Percentiles rank a stretch among this genome's conserved stretches.
Evolutionary conservation across 1,140 invertebrate species (phyloP).

Genomic region (Pemphigus obesinymphae): DNA sequence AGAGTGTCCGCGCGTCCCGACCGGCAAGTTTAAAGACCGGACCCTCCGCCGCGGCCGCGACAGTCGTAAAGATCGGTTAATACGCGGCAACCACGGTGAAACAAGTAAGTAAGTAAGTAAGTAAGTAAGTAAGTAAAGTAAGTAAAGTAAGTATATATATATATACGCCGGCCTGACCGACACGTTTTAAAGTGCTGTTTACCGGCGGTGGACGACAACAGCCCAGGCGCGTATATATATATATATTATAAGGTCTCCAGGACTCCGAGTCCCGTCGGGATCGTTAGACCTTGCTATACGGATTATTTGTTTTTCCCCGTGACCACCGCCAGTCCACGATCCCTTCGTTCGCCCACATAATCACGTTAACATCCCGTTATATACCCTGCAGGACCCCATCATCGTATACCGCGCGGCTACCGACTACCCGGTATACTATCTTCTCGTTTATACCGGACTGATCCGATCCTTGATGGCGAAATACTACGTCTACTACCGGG

Average conservation of each 20-base stretch:
- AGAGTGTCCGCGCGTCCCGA: not conserved
- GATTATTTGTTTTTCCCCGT: conserved; percentile 30
- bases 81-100: not conserved
- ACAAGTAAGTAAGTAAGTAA: not conserved
- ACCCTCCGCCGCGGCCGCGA: not conserved
- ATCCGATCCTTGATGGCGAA: not conserved
- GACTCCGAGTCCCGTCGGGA: conserved; percentile 27
- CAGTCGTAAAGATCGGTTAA: conserved; percentile 38
- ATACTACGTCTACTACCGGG: not conserved
- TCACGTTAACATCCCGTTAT: conserved; percentile 37
- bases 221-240: not conserved
- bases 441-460: conserved; percentile 8
- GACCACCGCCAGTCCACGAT: too few species aligned
- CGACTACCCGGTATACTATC: not conserved
- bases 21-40: conserved; percentile 20
- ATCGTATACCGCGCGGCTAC: not conserved
- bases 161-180: not conserved
- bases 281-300: conserved; percentile 15
- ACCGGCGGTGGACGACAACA: conserved; percentile 25
- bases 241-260: not conserved
- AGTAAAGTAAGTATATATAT: too few species aligned
- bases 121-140: not conserved
- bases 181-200: conserved; percentile 39
- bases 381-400: not conserved
- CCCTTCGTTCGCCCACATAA: conserved; percentile 23